phyloP scores from a whole-genome alignment of 2,113 vertebrate genomes.

The Ammodytes marinus region DNA sequence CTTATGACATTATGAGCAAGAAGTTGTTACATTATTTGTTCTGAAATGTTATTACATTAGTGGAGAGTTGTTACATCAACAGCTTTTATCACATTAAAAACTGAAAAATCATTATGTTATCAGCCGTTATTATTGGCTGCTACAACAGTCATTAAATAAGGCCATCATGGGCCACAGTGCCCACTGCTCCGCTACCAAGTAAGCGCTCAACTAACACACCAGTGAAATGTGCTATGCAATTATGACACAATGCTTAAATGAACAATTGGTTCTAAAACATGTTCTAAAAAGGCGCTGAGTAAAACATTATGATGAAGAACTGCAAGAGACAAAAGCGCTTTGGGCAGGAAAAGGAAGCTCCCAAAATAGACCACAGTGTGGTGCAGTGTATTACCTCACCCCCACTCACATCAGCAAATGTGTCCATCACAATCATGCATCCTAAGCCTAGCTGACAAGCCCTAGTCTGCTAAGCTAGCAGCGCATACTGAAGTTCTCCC shows the following conservation, averaged over 20 bases:
- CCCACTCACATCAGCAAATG: constrained; percentile 71
- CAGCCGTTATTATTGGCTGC: too few species aligned
- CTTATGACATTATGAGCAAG: too few species aligned
- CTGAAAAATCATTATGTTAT: too few species aligned
- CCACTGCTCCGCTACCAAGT: background rate
- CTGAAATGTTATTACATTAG: too few species aligned
- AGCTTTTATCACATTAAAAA: too few species aligned
- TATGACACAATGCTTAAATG: constrained; percentile 20
- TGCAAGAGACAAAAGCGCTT: constrained; percentile 63
- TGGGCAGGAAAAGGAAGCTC: constrained; percentile 56
- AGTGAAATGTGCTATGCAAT: background rate
- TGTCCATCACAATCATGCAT: constrained; percentile 71
- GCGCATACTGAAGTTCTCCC: constrained; percentile 45
- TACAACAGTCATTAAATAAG: background rate
- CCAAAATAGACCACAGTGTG: constrained; percentile 71
- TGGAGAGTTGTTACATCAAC: too few species aligned
- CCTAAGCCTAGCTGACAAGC: constrained; percentile 65
- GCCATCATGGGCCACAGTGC: background rate
- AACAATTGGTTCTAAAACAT: background rate
- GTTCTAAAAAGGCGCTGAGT: constrained; percentile 16
- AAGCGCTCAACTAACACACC: constrained; percentile 1
- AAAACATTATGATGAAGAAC: constrained; percentile 33
- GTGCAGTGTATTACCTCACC: constrained; percentile 73
- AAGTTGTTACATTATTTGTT: too few species aligned
- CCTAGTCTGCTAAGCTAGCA: constrained; percentile 56